Evolutionary conservation across 2,888 invertebrate species (phyloP), one percentile per base, ranked within the genome.

Genomic region (Papilio demoleus): DNA sequence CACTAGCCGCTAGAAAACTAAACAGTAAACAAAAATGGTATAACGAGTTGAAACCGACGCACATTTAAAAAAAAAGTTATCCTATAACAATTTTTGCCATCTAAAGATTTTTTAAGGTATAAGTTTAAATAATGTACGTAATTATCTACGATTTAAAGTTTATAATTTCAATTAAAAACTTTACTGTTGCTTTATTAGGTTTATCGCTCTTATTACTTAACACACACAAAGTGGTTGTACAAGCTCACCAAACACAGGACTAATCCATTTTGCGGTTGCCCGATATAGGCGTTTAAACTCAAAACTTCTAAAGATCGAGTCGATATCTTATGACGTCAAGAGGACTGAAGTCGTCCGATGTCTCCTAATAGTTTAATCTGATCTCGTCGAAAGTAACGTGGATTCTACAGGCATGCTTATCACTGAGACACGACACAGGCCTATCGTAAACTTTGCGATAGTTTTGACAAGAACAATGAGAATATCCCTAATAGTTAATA

Each of bases 351-450:
- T 50, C 24, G 53, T 14, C 65, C 53, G 64, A 64, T 53, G 53
- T 53, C 60, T 38, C 53, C 36, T 65, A 65, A 65, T 42, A 69
- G 68, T 69, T 69, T 69, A 69, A 69, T 69, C 65, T 65, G 64
- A 69, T 65, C 59, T 36, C n/a, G 40, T n/a, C 38, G 50, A 68
- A 68, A 65, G 59, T 64, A 64, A 67, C 31, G 40, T 62, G 38
- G 59, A 68, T 65, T 60, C 60, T 34, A 59, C 40, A 58, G 40
- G 50, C 53, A 42, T 59, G 69, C 59, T 70, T 69, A 66, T 62
- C 65, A 36, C 22, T 34, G 45, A 58, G 61, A 68, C 67, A 64
- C 34, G 50, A 65, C 59, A 62, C 56, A 65, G 50, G 47, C 59
- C 60, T 65, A 60, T 42, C 60, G 50, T 22, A 22, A 68, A 50